Conservation (phyloP, 2,113 vertebrate species). For the Epinephelus moara region DNA sequence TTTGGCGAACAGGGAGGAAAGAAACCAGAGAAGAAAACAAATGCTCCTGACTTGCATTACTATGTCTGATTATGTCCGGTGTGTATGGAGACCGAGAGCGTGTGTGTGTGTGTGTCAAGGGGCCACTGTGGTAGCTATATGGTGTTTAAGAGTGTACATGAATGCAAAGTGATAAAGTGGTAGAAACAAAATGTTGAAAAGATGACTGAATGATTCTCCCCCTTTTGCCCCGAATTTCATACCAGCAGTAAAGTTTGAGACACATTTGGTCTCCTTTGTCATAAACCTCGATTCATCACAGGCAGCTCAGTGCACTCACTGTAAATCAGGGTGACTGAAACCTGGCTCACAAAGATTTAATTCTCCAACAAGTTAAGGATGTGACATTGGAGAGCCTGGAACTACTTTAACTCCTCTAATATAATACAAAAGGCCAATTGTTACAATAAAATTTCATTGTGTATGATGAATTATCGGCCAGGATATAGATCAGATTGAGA, state of each 20-base stretch:
- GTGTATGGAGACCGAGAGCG: not conserved
- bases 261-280: conserved; percentile 5
- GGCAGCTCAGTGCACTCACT: too few species aligned
- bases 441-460: not conserved
- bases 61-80: conserved; percentile 14
- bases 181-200: conserved; percentile 7
- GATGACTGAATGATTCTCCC: not conserved
- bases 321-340: conserved; percentile 13
- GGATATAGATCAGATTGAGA: not conserved
- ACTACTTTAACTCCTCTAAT: conserved; percentile 9
- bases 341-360: not conserved
- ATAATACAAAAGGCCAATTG: not conserved
- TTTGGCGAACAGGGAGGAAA: conserved; percentile 46
- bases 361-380: not conserved
- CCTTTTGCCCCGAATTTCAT: not conserved
- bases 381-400: not conserved
- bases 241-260: conserved; percentile 13
- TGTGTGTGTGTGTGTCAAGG: conserved; percentile 2
- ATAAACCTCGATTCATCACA: conserved; percentile 9
- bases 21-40: conserved; percentile 48
- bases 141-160: not conserved
- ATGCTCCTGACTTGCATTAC: conserved; percentile 26
- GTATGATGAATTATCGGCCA: not conserved
- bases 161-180: conserved; percentile 9
- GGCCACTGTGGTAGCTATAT: not conserved